A percentile compares a stretch with the other conserved stretches of the same genome.
Evolutionary conservation across 1,140 invertebrate genomes (phyloP).

Genomic region (Dinothrombium tinctorium): DNA sequence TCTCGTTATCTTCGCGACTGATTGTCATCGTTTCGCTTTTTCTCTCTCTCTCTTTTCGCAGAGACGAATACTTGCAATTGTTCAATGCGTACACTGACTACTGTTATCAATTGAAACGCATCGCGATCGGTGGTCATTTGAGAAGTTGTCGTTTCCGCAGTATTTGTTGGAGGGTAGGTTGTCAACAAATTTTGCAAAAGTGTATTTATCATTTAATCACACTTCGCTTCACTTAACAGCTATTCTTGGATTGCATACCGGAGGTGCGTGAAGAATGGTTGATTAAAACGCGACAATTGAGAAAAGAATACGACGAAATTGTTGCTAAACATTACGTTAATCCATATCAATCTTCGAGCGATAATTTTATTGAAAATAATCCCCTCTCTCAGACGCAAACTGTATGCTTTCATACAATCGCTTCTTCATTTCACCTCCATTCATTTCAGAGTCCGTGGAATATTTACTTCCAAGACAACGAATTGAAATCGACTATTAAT

Average conservation of each 20-base stretch:
- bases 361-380: slow-evolving; percentile 24
- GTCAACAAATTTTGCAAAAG: no score
- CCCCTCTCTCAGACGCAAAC: slow-evolving; percentile 29
- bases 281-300: slow-evolving; percentile 14
- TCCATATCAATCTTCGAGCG: slow-evolving; percentile 17
- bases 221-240: slow-evolving; percentile 16
- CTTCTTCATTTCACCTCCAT: slow-evolving; percentile 1
- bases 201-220: no score
- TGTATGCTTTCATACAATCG: slow-evolving; percentile 18
- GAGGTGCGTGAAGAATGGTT: slow-evolving; percentile 20
- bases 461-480: slow-evolving; percentile 51
- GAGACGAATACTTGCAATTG: no score
- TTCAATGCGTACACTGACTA: no score
- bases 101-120: no score
- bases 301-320: slow-evolving; percentile 20
- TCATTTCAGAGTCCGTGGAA: slow-evolving; percentile 42
- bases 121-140: no score
- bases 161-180: no score
- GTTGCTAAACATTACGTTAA: slow-evolving; percentile 19
- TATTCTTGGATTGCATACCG: slow-evolving; percentile 23
- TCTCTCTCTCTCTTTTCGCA: no score
- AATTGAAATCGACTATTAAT: slow-evolving; percentile 39
- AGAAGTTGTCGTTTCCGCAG: no score
- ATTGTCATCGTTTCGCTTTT: no score
- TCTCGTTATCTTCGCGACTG: no score